Base-by-base conservation (phyloP, 2,113 vertebrate genomes). In the Phodopus roborovskii region DNA sequence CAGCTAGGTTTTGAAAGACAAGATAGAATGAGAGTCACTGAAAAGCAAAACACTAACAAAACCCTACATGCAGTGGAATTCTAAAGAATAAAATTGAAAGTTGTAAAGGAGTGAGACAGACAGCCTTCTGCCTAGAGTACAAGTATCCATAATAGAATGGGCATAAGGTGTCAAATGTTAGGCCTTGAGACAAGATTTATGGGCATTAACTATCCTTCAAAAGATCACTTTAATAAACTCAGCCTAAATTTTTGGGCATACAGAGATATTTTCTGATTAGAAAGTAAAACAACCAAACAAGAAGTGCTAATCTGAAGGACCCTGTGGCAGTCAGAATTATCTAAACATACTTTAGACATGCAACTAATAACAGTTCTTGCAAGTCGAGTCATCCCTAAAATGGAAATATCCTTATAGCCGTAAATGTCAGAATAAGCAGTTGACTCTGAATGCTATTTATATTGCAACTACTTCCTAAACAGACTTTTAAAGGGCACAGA, bases 361-460 rank as follows among this genome's bases (percentile, higher is more conserved):
- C 7, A 62, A 20, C 64, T 77, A 94, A 87, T 66, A 88, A 86
- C 56, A 84, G 92, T 33, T 45, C 84, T 96, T 85, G 33, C 45
- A 85, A 45, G 79, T 45, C 66, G 58, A 96, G 48, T 96, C 58
- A 91, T 90, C 50, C 70, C 78, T 62, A 86, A 83, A 70, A 90
- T 60, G 60, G 86, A 96, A 89, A 78, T 83, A 90, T 84, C 50
- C 50, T 95, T 71, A 93, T 33, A 87, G 87, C 83, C 36, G 48
- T 45, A 96, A 97, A 97, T 95, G 93, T 95, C 93, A 93, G 83
- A 87, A 88, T 93, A 68, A 17, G 70, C 58, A 92, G 78, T 78
- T 96, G 95, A 83, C 66, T 94, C 84, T 90, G 53, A 88, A 93
- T 28, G 53, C 58, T 95, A 84, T 96, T 93, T 96, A 75, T 92